A percentile compares a stretch with the other conserved stretches of the same genome.
These are phyloP conservation scores for Ichneumoninae sp. DNA, from an alignment of 2,888 invertebrate genomes.

Conservation along the genomic window DNA sequence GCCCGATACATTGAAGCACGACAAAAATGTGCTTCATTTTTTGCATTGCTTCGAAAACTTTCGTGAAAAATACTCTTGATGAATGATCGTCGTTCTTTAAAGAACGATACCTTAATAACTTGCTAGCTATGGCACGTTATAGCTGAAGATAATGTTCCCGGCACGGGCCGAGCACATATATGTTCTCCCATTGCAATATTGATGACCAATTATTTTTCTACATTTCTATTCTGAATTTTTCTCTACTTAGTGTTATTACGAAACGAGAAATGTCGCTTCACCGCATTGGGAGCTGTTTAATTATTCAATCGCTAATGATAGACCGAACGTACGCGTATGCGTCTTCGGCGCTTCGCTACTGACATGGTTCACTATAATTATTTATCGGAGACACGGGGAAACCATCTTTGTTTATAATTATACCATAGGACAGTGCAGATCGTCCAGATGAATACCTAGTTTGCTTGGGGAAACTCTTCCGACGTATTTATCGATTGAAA, in stretches of 20 bases:
- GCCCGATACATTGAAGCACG: conserved; percentile 55
- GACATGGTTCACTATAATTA: neutral
- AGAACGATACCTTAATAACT: neutral
- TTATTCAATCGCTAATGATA: conserved; percentile 15
- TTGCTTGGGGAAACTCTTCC: neutral
- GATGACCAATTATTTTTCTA: neutral
- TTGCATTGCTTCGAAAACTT: neutral
- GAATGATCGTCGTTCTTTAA: neutral
- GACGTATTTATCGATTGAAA: neutral
- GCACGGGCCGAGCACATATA: neutral
- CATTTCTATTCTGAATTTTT: neutral
- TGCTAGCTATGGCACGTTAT: neutral
- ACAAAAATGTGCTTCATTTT: conserved; percentile 8
- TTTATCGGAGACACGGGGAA: neutral
- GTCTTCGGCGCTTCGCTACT: neutral
- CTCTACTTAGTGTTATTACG: neutral
- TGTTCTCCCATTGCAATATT: neutral
- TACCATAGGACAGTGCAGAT: neutral
- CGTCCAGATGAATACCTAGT: neutral
- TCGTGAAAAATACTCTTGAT: neutral
- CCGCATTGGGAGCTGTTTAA: neutral
- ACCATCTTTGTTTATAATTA: neutral
- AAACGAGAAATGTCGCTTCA: neutral
- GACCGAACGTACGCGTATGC: neutral
- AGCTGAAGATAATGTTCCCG: neutral